Evolutionary conservation across 2,113 vertebrate genomes (phyloP).

Genomic region (Alces alces): DNA sequence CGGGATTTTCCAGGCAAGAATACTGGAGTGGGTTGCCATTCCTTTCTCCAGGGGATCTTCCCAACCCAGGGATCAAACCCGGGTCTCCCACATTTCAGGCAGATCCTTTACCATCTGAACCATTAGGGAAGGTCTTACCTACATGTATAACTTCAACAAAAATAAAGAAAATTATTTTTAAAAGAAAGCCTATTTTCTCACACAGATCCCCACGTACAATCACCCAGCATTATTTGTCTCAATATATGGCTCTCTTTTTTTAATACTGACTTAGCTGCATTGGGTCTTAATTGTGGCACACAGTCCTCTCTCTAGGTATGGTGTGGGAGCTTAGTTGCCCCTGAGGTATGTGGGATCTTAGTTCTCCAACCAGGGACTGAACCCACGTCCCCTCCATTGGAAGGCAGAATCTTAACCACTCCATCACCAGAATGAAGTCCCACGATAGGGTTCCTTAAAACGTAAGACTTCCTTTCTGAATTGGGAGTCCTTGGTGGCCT

Average conservation of each 20-base stretch:
- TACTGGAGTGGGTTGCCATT: not conserved
- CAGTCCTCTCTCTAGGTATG: not conserved
- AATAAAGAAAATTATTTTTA: not conserved
- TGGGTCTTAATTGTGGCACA: not conserved
- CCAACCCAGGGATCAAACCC: not conserved
- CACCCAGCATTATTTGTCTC: not conserved
- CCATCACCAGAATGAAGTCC: not conserved
- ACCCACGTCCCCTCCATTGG: not conserved
- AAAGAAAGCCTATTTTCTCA: not conserved
- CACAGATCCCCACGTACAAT: not conserved
- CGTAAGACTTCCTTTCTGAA: not conserved
- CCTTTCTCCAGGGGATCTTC: not conserved
- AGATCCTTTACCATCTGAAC: not conserved
- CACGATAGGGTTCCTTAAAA: not conserved
- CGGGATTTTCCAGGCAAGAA: not conserved
- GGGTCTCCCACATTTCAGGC: not conserved
- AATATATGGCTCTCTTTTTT: not conserved
- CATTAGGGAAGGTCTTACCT: not conserved
- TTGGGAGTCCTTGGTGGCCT: not conserved
- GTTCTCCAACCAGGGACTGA: not conserved
- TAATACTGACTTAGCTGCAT: not conserved
- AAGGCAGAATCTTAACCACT: not conserved
- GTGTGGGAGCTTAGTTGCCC: not conserved
- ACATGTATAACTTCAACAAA: not conserved
- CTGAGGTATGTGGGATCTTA: not conserved